Conservation (phyloP, 1,140 invertebrate genomes). For the Sycobia sp. region DNA sequence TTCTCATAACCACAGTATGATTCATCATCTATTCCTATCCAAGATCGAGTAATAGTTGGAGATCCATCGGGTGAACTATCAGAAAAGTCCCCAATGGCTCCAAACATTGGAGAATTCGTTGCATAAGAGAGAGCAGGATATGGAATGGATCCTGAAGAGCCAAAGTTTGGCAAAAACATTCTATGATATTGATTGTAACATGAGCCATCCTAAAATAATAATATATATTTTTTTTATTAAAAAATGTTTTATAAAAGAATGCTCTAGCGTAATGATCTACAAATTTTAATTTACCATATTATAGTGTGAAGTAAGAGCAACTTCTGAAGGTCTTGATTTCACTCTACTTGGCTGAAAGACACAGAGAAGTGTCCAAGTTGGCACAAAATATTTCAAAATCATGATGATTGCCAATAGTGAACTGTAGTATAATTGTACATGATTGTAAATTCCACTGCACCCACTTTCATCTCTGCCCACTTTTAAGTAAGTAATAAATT, state of each 20-base stretch:
- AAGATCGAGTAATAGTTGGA: constrained; percentile 41
- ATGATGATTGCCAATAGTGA: constrained; percentile 57
- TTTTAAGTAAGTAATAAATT: constrained; percentile 42
- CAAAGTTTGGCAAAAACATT: constrained; percentile 43
- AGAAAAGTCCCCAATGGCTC: constrained; percentile 46
- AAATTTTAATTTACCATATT: constrained; percentile 40
- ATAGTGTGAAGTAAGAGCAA: constrained; percentile 49
- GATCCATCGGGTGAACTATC: constrained; percentile 49
- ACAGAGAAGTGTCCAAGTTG: constrained; percentile 63
- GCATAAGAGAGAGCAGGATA: constrained; percentile 42
- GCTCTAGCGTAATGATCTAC: no score
- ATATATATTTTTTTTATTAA: neutral
- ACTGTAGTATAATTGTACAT: constrained; percentile 61
- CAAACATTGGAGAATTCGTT: constrained; percentile 44
- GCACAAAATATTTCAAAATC: constrained; percentile 61
- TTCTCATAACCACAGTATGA: constrained; percentile 40
- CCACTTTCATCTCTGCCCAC: constrained; percentile 60
- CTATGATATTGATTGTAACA: constrained; percentile 46
- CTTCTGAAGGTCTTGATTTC: constrained; percentile 50
- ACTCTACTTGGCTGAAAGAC: constrained; percentile 59
- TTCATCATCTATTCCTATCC: constrained; percentile 40
- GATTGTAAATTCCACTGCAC: constrained; percentile 64
- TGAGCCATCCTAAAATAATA: constrained; percentile 40
- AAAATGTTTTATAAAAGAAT: constrained; percentile 4
- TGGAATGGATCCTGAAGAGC: constrained; percentile 32